Conservation (phyloP, 2,888 invertebrate species). For the Leptinotarsa rubiginosa region DNA sequence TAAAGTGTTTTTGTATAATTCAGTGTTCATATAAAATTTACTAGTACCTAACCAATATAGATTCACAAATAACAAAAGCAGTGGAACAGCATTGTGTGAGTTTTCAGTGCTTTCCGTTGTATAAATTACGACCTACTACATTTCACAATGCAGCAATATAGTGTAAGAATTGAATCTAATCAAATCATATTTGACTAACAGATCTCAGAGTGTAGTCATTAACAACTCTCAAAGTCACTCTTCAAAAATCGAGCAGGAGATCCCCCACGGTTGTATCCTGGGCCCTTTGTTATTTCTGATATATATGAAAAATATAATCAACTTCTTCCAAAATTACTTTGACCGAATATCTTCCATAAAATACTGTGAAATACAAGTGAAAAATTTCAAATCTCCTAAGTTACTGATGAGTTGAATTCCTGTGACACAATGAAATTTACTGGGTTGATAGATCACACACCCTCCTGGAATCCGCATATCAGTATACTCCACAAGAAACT, state of each 20-base stretch:
- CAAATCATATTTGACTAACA: neutral
- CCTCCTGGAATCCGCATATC: neutral
- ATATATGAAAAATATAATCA: neutral
- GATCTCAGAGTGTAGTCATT: neutral
- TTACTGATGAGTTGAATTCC: neutral
- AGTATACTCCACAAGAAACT: neutral
- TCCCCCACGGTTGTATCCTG: neutral
- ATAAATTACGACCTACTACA: too few relatives aligned
- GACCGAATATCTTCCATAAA: too few relatives aligned
- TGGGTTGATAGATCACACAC: neutral
- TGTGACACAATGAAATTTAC: neutral
- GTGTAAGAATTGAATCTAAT: neutral
- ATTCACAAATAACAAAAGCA: neutral
- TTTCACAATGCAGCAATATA: too few relatives aligned
- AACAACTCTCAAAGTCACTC: neutral
- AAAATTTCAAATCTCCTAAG: neutral
- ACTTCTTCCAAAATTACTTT: neutral
- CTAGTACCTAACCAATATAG: neutral
- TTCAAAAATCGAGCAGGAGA: neutral
- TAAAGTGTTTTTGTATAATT: too few relatives aligned
- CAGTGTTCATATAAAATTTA: too few relatives aligned
- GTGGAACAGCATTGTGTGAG: neutral
- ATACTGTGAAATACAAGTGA: too few relatives aligned
- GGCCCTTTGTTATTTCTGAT: neutral
- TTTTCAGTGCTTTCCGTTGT: neutral